These are phyloP conservation scores for Antennarius maculatus DNA, from an alignment of 2,797 vertebrate genomes.

Conservation along the genomic window DNA sequence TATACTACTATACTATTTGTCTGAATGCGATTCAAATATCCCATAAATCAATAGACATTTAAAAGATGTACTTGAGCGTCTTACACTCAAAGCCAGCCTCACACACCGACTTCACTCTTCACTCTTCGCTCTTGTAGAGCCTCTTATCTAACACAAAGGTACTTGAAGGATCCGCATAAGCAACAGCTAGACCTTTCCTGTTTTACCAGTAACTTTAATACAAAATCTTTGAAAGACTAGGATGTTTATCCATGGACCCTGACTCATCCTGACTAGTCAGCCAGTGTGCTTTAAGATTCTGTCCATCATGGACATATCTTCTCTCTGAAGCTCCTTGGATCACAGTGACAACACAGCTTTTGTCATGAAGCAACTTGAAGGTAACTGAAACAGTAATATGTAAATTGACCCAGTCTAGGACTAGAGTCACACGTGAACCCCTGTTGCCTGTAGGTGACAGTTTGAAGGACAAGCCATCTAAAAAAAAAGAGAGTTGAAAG, in stretches of 20 bases:
- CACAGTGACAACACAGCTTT: slow-evolving; percentile 35
- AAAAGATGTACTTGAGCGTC: slow-evolving; percentile 16
- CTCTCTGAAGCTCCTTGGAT: slow-evolving; percentile 27
- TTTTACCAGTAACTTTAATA: slow-evolving; percentile 24
- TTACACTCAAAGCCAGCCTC: slow-evolving; percentile 12
- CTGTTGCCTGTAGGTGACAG: slow-evolving; percentile 62
- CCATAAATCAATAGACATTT: slow-evolving; percentile 19
- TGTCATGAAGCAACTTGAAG: slow-evolving; percentile 38
- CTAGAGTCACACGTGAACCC: slow-evolving; percentile 41
- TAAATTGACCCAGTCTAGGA: slow-evolving; percentile 22
- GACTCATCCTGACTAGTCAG: slow-evolving; percentile 6
- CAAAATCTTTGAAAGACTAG: slow-evolving; percentile 15
- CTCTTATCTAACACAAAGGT: slow-evolving; percentile 45
- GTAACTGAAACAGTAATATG: slow-evolving; percentile 20
- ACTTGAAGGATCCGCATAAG: slow-evolving; percentile 34
- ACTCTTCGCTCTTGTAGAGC: slow-evolving; percentile 10
- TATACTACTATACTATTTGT: slow-evolving; percentile 7
- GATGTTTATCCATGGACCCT: not conserved
- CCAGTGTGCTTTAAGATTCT: slow-evolving; percentile 13
- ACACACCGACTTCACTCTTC: slow-evolving; percentile 22
- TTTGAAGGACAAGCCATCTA: slow-evolving; percentile 79
- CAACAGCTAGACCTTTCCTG: slow-evolving; percentile 23
- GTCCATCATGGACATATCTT: slow-evolving; percentile 37
- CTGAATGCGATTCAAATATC: not conserved
- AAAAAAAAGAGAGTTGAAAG: slow-evolving; percentile 66